A percentile compares a stretch with the other conserved stretches of the same genome.
phyloP scores from a whole-genome alignment of 2,113 vertebrate genomes.

The Gymnorhina tibicen region DNA sequence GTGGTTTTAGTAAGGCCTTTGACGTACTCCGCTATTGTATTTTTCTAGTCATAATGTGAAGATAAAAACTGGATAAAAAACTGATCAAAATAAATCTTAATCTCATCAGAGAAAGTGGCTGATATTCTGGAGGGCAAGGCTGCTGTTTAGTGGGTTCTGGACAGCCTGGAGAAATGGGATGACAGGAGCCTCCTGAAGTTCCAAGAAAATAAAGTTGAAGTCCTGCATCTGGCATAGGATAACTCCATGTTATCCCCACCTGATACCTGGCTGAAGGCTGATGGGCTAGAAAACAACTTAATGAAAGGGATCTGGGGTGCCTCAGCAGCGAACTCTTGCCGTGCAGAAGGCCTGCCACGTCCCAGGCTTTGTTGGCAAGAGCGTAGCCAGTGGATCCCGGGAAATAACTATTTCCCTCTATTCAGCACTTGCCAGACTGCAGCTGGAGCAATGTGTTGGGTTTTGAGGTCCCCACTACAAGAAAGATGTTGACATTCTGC shows the following conservation, averaged over 20 bases:
- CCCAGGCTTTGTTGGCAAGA: not conserved
- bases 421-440: not conserved
- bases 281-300: not conserved
- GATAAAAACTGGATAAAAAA: not conserved
- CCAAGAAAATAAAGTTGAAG: not conserved
- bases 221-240: not conserved
- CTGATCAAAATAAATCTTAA: not conserved
- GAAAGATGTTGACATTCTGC: not conserved
- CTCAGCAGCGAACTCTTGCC: not conserved
- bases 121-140: not conserved
- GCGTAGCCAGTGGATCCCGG: not conserved
- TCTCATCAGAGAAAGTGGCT: not conserved
- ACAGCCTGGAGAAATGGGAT: not conserved
- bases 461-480: not conserved
- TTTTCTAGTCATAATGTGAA: not conserved
- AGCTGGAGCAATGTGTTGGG: not conserved
- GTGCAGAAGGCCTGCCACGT: not conserved
- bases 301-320: not conserved
- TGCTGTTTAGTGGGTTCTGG: not conserved
- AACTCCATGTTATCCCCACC: not conserved
- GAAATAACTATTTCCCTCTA: not conserved
- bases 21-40: not conserved
- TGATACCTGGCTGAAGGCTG: not conserved
- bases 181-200: not conserved
- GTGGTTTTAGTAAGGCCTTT: not conserved